Base-by-base conservation (phyloP, 1,140 invertebrate genomes). In the Panagrolaimus sp. region DNA sequence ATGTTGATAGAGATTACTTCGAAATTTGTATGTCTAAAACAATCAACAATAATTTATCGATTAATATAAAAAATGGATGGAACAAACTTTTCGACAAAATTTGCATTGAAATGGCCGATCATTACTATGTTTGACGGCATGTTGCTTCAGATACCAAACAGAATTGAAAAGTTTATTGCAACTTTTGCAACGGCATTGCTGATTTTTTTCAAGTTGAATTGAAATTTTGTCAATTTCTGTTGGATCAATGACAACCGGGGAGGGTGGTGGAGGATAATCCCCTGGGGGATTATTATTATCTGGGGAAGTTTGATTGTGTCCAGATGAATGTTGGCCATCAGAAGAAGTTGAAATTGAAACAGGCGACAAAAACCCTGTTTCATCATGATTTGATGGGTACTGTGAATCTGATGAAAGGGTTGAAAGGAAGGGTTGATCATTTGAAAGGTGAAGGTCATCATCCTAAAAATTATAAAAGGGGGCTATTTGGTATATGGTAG, bases 11-110 rank as follows among this genome's bases (percentile, higher is more conserved):
- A 82, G 70, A 71, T 82, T 82, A 12, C 81, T 83, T 5, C 80
- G 81, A 70, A 82, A 82, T 70, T 83, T 82, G 71, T 81, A 82
- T 0, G 80, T 80, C 81, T 80, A 47, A 46, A 79, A 72, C n/a
- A 24, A 63, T 43, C 68, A 38, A 2, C 4, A 17, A 69, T n/a
- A 6, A 58, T 58, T 12, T 4, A 26, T 58, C 17, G 1, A 1
- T 21, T 58, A n/a, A 24, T 58, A 12, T 24, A 43, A 28, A 46
- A 21, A 68, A 69, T 28, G 9, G 12, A 2, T 28, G 45, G 58
- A 43, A 28, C 52, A 68, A 48, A 80, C 78, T 69, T 82, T 82
- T 63, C 73, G 74, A 66, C 80, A 82, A 48, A 77, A 83, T 63
- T 80, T 79, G 70, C 80, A 82, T 52, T 83, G 79, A 63, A 83